Conservation (phyloP, 2,797 vertebrate genomes). For the Diglossa cyanea region DNA sequence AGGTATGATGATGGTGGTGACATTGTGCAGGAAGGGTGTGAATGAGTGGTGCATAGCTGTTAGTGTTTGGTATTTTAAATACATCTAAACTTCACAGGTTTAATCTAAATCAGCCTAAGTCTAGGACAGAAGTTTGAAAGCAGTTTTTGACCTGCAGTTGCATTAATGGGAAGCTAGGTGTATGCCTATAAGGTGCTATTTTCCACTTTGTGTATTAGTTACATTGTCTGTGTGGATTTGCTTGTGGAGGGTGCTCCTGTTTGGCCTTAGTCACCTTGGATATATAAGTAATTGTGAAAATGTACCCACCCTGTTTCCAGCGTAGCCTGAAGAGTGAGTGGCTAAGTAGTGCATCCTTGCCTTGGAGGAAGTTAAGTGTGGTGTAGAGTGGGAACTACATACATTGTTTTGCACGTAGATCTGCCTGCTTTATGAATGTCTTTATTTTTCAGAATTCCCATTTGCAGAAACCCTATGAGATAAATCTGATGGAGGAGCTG, state of each 20-base stretch:
- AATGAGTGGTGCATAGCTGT: background rate
- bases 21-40: background rate
- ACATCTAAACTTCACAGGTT: background rate
- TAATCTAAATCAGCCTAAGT: background rate
- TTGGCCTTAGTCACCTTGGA: background rate
- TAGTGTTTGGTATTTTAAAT: background rate
- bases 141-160: rapidly evolving
- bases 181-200: rapidly evolving
- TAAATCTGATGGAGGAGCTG: constrained; percentile 99
- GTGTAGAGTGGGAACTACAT: background rate
- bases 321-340: background rate
- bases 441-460: constrained; percentile 84
- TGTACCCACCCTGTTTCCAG: background rate
- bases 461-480: constrained; percentile 98
- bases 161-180: background rate
- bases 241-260: background rate
- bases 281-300: background rate
- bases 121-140: background rate
- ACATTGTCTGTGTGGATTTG: rapidly evolving
- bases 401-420: rapidly evolving
- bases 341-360: background rate
- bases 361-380: background rate
- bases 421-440: background rate
- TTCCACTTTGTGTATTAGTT: background rate
- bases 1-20: background rate